Percentiles rank a stretch among this genome's conserved stretches.
Conservation (phyloP, 2,888 invertebrate species). For the Drosophila villosipedis region DNA sequence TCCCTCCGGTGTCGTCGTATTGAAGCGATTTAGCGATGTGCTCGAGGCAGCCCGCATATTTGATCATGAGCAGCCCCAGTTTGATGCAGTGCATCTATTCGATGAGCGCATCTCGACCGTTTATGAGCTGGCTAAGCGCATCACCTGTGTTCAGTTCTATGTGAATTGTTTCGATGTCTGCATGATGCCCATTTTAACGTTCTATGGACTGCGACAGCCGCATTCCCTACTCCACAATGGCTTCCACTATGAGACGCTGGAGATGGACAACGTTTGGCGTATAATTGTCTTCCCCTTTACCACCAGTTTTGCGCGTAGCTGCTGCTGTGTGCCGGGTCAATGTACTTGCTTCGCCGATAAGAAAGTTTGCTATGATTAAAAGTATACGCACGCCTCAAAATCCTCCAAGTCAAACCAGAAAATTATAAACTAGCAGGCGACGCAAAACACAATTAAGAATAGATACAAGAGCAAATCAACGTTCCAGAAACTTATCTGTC, state of each 20-base stretch:
- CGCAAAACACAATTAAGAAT: background rate
- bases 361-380: slow-evolving; percentile 40
- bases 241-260: slow-evolving; percentile 81
- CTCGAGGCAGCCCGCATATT: slow-evolving; percentile 67
- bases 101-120: slow-evolving; percentile 75
- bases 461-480: slow-evolving; percentile 10
- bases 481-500: slow-evolving; percentile 29
- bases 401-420: background rate
- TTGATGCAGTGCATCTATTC: slow-evolving; percentile 73
- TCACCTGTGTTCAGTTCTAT: slow-evolving; percentile 68
- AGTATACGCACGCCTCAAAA: background rate
- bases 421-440: background rate
- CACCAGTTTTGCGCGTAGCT: slow-evolving; percentile 26
- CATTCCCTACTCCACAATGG: slow-evolving; percentile 63
- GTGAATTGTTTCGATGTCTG: slow-evolving; percentile 79
- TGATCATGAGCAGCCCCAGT: slow-evolving; percentile 56
- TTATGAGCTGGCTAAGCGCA: slow-evolving; percentile 70
- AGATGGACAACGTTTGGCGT: slow-evolving; percentile 49
- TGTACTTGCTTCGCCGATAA: slow-evolving; percentile 41
- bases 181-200: slow-evolving; percentile 51
- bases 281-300: slow-evolving; percentile 79
- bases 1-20: slow-evolving; percentile 63
- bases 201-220: slow-evolving; percentile 25
- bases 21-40: slow-evolving; percentile 76
- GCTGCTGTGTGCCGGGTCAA: slow-evolving; percentile 46